Evolutionary conservation across 2,113 vertebrate genomes (phyloP).

Genomic region (Tyrannus savana): DNA sequence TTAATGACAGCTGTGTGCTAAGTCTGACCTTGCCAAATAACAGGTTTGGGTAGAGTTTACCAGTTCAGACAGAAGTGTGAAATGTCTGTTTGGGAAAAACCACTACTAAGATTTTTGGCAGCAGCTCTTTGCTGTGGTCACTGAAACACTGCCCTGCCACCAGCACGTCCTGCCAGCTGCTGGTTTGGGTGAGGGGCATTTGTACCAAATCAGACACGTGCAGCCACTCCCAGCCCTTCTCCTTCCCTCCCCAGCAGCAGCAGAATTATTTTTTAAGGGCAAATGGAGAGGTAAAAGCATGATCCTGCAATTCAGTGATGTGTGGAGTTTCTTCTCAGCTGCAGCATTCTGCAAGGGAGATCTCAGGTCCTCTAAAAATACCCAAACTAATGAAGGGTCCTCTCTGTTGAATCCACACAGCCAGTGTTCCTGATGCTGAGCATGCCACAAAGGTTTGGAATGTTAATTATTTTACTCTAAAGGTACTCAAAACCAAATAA

Average conservation of each 20-base stretch:
- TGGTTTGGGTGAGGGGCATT: background rate
- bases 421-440: background rate
- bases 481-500: background rate
- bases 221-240: background rate
- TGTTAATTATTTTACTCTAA: background rate
- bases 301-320: background rate
- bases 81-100: background rate
- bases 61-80: background rate
- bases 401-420: background rate
- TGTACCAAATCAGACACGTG: background rate
- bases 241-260: background rate
- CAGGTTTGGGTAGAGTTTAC: background rate
- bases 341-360: background rate
- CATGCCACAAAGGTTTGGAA: background rate
- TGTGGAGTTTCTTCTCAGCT: background rate
- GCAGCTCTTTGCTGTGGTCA: background rate
- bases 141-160: background rate
- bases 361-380: background rate
- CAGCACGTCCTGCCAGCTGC: fast-evolving
- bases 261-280: background rate
- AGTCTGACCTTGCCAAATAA: background rate
- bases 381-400: background rate
- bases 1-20: background rate
- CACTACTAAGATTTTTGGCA: fast-evolving
- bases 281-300: background rate